Evolutionary conservation across 1,140 invertebrate genomes (phyloP).

Genomic region (Magallana gigas): DNA sequence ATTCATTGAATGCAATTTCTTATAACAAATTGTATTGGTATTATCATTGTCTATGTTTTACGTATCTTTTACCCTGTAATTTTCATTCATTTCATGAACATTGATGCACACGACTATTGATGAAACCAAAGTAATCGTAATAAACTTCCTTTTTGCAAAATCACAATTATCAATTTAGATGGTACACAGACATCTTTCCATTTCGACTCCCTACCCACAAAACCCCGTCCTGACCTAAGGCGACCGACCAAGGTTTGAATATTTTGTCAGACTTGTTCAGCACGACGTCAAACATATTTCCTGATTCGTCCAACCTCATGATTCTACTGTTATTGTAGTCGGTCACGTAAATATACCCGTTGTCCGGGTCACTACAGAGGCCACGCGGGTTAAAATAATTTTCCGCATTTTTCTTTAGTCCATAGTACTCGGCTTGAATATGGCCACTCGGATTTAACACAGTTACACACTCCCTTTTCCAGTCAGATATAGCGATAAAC

Average conservation of each 20-base stretch:
- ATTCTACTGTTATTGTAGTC: constrained; percentile 55
- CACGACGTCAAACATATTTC: constrained; percentile 7
- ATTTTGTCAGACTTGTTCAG: constrained; percentile 46
- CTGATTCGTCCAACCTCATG: constrained; percentile 41
- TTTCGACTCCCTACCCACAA: constrained; percentile 52
- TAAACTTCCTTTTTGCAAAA: too few relatives aligned
- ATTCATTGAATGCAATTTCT: too few relatives aligned
- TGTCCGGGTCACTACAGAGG: constrained; percentile 43
- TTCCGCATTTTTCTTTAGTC: neutral
- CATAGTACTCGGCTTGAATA: constrained; percentile 47
- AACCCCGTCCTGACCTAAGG: constrained; percentile 34
- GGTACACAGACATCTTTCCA: constrained; percentile 37
- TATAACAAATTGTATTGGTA: too few relatives aligned
- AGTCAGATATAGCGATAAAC: constrained; percentile 53
- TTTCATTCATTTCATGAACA: too few relatives aligned
- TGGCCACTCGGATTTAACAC: constrained; percentile 50
- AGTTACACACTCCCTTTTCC: constrained; percentile 56
- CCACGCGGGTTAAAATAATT: constrained; percentile 50
- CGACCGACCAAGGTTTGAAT: constrained; percentile 52
- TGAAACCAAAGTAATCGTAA: too few relatives aligned
- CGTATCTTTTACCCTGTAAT: too few relatives aligned
- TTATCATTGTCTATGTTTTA: too few relatives aligned
- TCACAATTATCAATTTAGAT: neutral
- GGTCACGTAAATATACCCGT: constrained; percentile 42
- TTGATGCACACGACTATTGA: too few relatives aligned